Conservation (phyloP, 2,113 vertebrate species). For the Alouatta palliata region DNA sequence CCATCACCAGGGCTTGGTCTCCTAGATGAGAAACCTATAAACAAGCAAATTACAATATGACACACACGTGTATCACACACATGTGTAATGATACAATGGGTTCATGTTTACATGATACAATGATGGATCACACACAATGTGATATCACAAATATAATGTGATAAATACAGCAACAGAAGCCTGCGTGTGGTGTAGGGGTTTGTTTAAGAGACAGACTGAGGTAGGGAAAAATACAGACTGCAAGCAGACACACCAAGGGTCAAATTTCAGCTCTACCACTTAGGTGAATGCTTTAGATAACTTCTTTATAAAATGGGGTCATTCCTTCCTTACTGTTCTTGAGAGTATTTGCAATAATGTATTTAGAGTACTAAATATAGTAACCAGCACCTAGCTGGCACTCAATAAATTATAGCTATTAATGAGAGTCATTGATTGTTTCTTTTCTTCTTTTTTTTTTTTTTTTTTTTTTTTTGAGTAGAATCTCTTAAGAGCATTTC, state of each 20-base stretch:
- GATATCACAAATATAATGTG: not conserved
- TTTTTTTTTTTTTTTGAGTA: no score
- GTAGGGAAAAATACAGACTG: not conserved
- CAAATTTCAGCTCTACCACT: not conserved
- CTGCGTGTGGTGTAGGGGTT: not conserved
- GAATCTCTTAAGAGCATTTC: no score
- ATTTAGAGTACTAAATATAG: not conserved
- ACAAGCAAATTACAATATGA: not conserved
- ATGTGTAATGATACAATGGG: no score
- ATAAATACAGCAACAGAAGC: not conserved
- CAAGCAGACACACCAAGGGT: not conserved
- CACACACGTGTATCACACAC: no score
- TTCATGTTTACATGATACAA: no score
- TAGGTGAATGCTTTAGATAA: not conserved
- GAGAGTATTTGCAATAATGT: not conserved
- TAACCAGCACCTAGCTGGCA: not conserved
- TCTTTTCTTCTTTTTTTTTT: not conserved
- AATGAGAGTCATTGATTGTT: slow-evolving; percentile 41
- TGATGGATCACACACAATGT: no score
- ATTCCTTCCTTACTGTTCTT: not conserved
- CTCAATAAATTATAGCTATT: slow-evolving; percentile 50
- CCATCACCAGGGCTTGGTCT: not conserved
- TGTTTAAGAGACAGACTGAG: not conserved
- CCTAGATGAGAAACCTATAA: not conserved
- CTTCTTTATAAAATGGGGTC: not conserved